Percentiles rank a stretch among this genome's conserved stretches.
Conservation (phyloP, 1,140 invertebrate genomes). For the Drosophila melanogaster region DNA sequence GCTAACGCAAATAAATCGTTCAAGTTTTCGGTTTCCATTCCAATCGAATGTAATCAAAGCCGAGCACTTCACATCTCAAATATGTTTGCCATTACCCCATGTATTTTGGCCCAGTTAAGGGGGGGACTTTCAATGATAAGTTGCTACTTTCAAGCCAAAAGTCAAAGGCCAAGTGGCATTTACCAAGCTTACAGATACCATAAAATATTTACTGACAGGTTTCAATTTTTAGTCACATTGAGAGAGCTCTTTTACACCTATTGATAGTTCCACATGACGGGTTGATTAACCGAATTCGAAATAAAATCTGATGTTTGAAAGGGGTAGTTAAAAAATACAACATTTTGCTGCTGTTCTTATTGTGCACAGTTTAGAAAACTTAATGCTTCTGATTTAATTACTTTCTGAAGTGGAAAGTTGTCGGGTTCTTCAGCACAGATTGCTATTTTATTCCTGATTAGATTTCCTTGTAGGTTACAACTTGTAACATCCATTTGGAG, state of each 20-base stretch:
- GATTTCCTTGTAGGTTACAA: background rate
- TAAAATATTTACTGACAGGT: conserved; percentile 22
- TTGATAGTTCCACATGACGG: background rate
- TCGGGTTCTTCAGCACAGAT: background rate
- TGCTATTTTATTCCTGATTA: background rate
- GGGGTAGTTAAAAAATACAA: background rate
- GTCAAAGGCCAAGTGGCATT: conserved; percentile 13
- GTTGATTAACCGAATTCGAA: background rate
- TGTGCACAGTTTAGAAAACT: background rate
- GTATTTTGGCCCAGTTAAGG: conserved; percentile 2
- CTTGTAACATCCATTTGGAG: background rate
- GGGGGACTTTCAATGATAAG: conserved; percentile 27
- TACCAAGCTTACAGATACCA: conserved; percentile 5
- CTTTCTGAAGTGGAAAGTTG: background rate
- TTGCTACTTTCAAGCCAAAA: conserved; percentile 33
- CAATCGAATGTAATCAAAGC: conserved; percentile 53
- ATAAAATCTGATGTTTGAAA: background rate
- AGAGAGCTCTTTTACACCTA: conserved; percentile 7
- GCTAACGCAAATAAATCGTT: conserved; percentile 75
- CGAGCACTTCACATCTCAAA: conserved; percentile 52
- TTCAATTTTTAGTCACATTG: conserved; percentile 13
- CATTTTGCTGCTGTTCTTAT: too few species aligned
- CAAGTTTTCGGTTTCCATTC: conserved; percentile 55
- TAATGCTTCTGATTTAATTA: background rate
- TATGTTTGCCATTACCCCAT: conserved; percentile 47